These are phyloP conservation scores for Lithobates pipiens DNA, from an alignment of 2,797 vertebrate species.

Conservation along the genomic window DNA sequence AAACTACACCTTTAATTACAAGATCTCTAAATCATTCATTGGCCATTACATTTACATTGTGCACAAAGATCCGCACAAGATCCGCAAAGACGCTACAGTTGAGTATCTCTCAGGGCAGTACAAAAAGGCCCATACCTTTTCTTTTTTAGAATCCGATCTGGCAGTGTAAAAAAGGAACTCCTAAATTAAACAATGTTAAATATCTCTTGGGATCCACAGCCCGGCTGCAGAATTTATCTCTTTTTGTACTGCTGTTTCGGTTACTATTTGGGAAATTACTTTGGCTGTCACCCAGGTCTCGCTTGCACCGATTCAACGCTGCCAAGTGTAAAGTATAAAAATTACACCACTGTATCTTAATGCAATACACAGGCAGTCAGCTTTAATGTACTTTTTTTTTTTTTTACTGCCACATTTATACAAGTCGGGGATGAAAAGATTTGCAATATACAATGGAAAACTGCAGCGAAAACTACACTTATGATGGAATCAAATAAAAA, in stretches of 20 bases:
- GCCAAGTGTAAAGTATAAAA: neutral
- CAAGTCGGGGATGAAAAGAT: neutral
- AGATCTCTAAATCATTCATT: constrained; percentile 43
- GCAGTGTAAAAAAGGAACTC: neutral
- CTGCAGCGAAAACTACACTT: neutral
- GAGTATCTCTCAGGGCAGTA: neutral
- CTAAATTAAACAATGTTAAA: neutral
- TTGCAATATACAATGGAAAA: neutral
- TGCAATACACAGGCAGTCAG: neutral
- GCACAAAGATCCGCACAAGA: neutral
- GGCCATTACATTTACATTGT: neutral
- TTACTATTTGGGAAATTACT: constrained; percentile 42
- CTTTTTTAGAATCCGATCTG: neutral
- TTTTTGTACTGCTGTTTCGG: constrained; percentile 6
- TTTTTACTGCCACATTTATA: constrained; percentile 24
- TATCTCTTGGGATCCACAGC: constrained; percentile 1
- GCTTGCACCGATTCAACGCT: neutral
- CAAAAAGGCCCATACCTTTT: neutral
- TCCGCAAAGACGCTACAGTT: neutral
- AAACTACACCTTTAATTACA: constrained; percentile 60
- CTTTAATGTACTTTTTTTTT: neutral
- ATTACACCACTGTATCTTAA: constrained; percentile 26
- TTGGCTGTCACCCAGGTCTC: constrained; percentile 24
- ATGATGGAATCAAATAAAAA: neutral
- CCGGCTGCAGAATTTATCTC: constrained; percentile 1